A percentile compares a stretch with the other conserved stretches of the same genome.
Evolutionary conservation across 2,797 vertebrate species (phyloP).

Genomic region (Loriculus beryllinus): DNA sequence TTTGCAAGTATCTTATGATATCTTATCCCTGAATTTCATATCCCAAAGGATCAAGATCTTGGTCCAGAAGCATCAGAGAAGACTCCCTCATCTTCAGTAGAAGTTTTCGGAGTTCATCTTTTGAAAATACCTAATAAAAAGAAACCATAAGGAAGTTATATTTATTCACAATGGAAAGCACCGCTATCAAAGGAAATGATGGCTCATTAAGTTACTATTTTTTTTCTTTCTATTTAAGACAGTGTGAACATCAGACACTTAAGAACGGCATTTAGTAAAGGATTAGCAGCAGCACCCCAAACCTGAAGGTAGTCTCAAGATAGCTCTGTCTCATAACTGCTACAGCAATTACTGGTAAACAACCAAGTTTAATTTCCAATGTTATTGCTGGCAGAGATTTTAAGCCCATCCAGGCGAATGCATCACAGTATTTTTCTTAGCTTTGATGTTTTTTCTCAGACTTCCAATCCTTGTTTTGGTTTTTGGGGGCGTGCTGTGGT

Average conservation of each 20-base stretch:
- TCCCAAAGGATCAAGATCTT: slow-evolving; percentile 89
- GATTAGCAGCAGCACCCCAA: background rate
- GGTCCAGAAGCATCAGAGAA: slow-evolving; percentile 90
- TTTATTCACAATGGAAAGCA: background rate
- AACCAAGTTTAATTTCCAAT: background rate
- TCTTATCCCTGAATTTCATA: slow-evolving; percentile 87
- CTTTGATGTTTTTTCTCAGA: background rate
- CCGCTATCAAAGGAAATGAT: background rate
- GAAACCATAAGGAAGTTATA: background rate
- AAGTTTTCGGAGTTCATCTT: slow-evolving; percentile 89
- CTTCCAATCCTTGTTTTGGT: background rate
- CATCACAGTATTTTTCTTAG: background rate
- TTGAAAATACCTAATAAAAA: slow-evolving; percentile 88
- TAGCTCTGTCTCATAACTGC: background rate
- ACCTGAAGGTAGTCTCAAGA: background rate
- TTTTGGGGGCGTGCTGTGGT: no score
- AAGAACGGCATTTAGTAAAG: background rate
- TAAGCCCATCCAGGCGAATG: background rate
- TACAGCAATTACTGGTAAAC: background rate
- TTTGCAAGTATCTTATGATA: background rate
- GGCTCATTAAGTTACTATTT: background rate
- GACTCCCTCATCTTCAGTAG: slow-evolving; percentile 92
- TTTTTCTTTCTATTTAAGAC: background rate
- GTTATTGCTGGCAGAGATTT: background rate
- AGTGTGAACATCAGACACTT: background rate